Evolutionary conservation across 2,888 invertebrate species (phyloP), one percentile per base, ranked within the genome.

Genomic region (Oegoconia quadripuncta): DNA sequence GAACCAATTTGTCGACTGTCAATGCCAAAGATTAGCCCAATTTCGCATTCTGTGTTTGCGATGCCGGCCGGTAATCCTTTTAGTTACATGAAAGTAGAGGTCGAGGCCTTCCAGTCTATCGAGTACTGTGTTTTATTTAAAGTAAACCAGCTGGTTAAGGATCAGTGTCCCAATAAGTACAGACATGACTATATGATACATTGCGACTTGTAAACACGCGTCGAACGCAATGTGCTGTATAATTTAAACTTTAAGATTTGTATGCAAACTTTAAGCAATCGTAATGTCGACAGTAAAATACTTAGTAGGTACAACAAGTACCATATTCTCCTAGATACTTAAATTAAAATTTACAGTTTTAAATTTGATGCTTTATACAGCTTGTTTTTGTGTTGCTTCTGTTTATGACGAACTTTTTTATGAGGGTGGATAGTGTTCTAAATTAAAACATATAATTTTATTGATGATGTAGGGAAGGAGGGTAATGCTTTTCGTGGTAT

Each of bases 21-120:
- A 46, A 40, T 50, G 48, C 49, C 40, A 48, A 62, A 59, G 69
- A 71, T 74, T 72, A 74, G 53, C 66, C 67, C 59, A 64, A 65
- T 69, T 72, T 50, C 48, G 39, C 52, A 58, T 59, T 52, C 60
- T 46, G 61, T 64, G 67, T 29, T 64, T 56, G 53, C 58, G 53
- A 49, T 48, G 52, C 43, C 54, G 58, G 49, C 59, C 38, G 38
- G 54, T 70, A 67, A 66, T 68, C 64, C 63, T 64, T 70, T 68
- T 64, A 70, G 48, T 50, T 46, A 44, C 43, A 56, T 61, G 58
- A 62, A 67, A 64, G 61, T 54, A 44, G 49, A 49, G 61, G 63
- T 68, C 64, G 64, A 65, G 68, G 63, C 44, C 58, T 65, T 47
- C 54, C 53, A 55, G 43, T 64, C 55, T 62, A 66, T 60, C 52